These are phyloP conservation scores for Schrankia costaestrigalis DNA, from an alignment of 2,888 invertebrate species.

Conservation along the genomic window DNA sequence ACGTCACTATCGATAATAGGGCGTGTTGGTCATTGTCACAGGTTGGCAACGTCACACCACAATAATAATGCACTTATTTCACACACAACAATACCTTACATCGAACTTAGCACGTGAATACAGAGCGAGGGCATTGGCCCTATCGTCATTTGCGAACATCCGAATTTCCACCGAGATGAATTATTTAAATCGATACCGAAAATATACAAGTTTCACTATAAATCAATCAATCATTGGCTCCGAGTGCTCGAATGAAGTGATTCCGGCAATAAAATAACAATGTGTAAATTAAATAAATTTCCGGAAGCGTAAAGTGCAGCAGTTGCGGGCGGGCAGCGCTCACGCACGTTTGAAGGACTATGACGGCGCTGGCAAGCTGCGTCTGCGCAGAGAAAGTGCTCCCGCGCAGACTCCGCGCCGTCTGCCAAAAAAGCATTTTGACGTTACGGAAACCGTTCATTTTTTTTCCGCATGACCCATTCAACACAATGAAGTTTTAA, in stretches of 20 bases:
- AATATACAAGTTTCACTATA: slow-evolving; percentile 32
- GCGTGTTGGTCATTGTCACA: slow-evolving; percentile 67
- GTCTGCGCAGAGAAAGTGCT: slow-evolving; percentile 74
- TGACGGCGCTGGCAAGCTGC: slow-evolving; percentile 53
- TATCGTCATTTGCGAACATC: slow-evolving; percentile 41
- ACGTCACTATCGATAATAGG: slow-evolving; percentile 59
- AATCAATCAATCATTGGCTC: slow-evolving; percentile 37
- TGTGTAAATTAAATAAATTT: slow-evolving; percentile 35
- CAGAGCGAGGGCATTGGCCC: slow-evolving; percentile 46
- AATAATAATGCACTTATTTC: slow-evolving; percentile 54
- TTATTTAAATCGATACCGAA: slow-evolving; percentile 34
- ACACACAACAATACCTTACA: slow-evolving; percentile 42
- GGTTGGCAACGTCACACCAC: slow-evolving; percentile 47
- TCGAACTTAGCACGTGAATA: slow-evolving; percentile 37
- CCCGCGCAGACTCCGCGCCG: slow-evolving; percentile 75
- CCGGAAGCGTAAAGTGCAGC: slow-evolving; percentile 38
- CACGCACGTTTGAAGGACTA: slow-evolving; percentile 58
- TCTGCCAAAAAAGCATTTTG: slow-evolving; percentile 76
- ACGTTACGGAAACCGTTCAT: slow-evolving; percentile 66
- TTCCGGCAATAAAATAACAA: slow-evolving; percentile 31
- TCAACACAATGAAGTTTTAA: slow-evolving; percentile 23
- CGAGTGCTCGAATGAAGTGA: slow-evolving; percentile 28
- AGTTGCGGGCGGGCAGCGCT: slow-evolving; percentile 55
- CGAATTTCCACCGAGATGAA: slow-evolving; percentile 43
- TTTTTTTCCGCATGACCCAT: slow-evolving; percentile 67